Evolutionary conservation across 1,140 invertebrate species (phyloP), one percentile per base, ranked within the genome.

Genomic region (Drosophila mojavensis): DNA sequence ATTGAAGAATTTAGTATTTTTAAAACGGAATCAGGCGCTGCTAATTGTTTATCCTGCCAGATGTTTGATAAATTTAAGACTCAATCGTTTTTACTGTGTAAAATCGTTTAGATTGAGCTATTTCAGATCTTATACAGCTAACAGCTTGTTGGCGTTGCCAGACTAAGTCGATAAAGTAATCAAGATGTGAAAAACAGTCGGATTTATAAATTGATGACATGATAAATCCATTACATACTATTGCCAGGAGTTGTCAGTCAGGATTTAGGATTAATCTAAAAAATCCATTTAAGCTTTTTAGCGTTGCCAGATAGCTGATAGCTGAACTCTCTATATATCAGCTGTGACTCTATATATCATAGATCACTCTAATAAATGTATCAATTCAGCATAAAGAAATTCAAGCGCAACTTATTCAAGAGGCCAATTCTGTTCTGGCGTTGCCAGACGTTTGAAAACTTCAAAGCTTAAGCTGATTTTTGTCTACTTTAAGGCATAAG

Each of bases 401-500:
- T n/a, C 13, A 45, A 1, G 60, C 28, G 28, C 28, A 30, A 5
- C 33, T 47, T 39, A 65, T 41, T 48, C 26, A 47, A 65, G 28
- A 26, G 30, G 41, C 24, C 15, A 30, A 5, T 17, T 13, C 13
- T 17, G 15, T 13, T 5, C 5, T 54, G 6, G 11, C 9, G 48
- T 30, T 60, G 66, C n/a, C 56, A 54, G 43, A 48, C 24, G 10
- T 30, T 26, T 36, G 11, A 36, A 36, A 33, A 17, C 43, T 10
- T 15, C 6, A 47, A 24, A 47, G 15, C 2, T 9, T 54, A 11
- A 36, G 36, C 10, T 7, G 30, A n/a, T n/a, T 36, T 36, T 7
- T 2, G 4, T 54, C 9, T 4, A 33, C 26, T 53, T 53, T 26
- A 33, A 33, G 26, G 28, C 48, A 11, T 28, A 11, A 24, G 48